These are phyloP conservation scores for Chaetodon auriga DNA, from an alignment of 2,113 vertebrate species.

Conservation along the genomic window DNA sequence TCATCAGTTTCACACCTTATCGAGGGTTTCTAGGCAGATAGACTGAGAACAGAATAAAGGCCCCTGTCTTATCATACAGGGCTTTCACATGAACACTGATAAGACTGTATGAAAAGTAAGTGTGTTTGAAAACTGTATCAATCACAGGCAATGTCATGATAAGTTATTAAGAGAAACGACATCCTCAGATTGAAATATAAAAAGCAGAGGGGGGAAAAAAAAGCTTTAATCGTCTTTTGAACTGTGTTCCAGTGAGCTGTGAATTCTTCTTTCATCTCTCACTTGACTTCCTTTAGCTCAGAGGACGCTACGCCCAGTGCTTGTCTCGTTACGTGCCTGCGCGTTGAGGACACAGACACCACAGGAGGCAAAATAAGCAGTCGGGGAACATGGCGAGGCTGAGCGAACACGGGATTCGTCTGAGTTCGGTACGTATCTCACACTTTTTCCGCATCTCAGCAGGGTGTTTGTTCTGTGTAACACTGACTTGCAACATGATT, in stretches of 20 bases:
- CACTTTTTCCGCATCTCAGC: neutral
- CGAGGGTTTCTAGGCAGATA: too few species aligned
- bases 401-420: conserved; percentile 83
- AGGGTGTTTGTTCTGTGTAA: neutral
- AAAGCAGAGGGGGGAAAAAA: neutral
- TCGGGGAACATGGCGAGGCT: conserved; percentile 80
- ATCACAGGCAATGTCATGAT: too few species aligned
- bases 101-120: too few species aligned
- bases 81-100: too few species aligned
- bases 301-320: conserved; percentile 44
- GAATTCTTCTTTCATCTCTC: neutral
- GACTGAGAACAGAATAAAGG: too few species aligned
- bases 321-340: neutral
- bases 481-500: neutral
- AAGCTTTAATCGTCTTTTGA: neutral
- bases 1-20: too few species aligned
- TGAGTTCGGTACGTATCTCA: conserved; percentile 83
- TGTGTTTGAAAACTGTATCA: too few species aligned
- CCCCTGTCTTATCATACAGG: too few species aligned
- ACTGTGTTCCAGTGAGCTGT: too few species aligned
- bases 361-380: neutral
- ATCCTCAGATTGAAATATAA: too few species aligned
- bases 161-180: too few species aligned
- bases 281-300: conserved; percentile 33
- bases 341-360: neutral